Evolutionary conservation across 2,113 vertebrate genomes (phyloP), one percentile per base, ranked within the genome.

Genomic region (Megalops atlanticus): DNA sequence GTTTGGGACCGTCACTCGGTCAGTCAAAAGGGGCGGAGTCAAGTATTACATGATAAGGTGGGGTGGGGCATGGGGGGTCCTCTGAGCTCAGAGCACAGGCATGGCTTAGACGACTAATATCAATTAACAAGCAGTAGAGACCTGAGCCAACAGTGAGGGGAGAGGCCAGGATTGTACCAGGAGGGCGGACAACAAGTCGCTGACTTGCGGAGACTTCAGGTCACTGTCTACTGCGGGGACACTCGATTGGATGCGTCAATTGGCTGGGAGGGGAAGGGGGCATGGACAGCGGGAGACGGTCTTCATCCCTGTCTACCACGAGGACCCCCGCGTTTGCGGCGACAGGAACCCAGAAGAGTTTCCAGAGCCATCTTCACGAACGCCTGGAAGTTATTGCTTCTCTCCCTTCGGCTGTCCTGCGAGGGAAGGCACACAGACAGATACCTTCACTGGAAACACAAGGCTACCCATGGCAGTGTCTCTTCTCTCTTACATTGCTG

Each of bases 331-430:
- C 89, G 85, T 85, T 92, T 95, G 75, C 89, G 91, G 71, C 88
- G 90, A 81, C 92, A 94, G 76, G 93, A 94, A 71, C 94, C 92
- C 87, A 95, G 90, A 77, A 95, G 81, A 24, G 92, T 94, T 88
- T 95, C 92, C 90, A 95, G 86, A 81, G 93, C 94, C 92, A 94
- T 94, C 85, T 94, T 94, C 84, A 95, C 91, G 47, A 94, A 94
- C 0, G 92, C 92, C 89, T 94, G 94, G 89, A 95, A 94, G 86
- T 93, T 94, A 95, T 78, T 93, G 93, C 91, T 95, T 94, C 95
- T 94, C 93, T 94, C 91, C 91, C 93, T 94, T 94, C 89, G 90
- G 93, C 92, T 94, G 92, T 94, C 93, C 95, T 94, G 92, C 81
- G 3, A 86, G 78, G 86, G 84, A 75, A 74, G 49, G 82, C 82